Evolutionary conservation across 2,113 vertebrate species (phyloP), one percentile per base, ranked within the genome.

Genomic region (Aix galericulata): DNA sequence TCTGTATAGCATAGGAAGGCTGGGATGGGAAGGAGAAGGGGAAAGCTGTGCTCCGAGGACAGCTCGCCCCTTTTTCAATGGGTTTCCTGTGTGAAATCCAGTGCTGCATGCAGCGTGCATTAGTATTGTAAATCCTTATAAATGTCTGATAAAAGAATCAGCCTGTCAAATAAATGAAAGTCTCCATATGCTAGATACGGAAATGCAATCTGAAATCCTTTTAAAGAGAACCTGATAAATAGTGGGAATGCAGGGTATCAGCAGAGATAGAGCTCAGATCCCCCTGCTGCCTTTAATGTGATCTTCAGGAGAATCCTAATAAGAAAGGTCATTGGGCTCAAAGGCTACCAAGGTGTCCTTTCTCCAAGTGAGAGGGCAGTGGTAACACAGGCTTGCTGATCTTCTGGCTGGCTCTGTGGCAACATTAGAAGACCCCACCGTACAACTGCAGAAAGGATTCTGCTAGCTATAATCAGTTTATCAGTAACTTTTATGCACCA

Each of bases 191-290:
- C 88, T 63, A 86, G 79, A 67, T 75, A 90, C 0, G 0, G 87
- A 94, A 95, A 95, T 82, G 76, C 55, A 93, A 78, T 86, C 82
- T 93, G 82, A 94, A 95, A 91, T 91, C n/a, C 87, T 89, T 94
- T 85, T 78, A 83, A 82, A 66, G 63, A 81, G 82, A 81, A 91
- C 18, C 63, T 91, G 91, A 81, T 95, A 95, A 91, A 89, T 11
- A 91, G 75, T 12, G 26, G 29, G 81, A 94, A 91, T 77, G 59
- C 82, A 31, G 62, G 52, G 75, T 59, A 60, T 82, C 68, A 81
- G 72, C 52, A 83, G 85, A 74, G 87, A 89, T 23, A 42, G 85
- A 75, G 82, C 75, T 93, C 46, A 38, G 93, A 90, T 93, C 79
- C 32, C 50, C 31, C n/a, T 76, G 32, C 7, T 86, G 25, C 38